Percentiles rank a stretch among this genome's conserved stretches.
Conservation (phyloP, 2,888 invertebrate species). For the Meliscaeva auricollis region DNA sequence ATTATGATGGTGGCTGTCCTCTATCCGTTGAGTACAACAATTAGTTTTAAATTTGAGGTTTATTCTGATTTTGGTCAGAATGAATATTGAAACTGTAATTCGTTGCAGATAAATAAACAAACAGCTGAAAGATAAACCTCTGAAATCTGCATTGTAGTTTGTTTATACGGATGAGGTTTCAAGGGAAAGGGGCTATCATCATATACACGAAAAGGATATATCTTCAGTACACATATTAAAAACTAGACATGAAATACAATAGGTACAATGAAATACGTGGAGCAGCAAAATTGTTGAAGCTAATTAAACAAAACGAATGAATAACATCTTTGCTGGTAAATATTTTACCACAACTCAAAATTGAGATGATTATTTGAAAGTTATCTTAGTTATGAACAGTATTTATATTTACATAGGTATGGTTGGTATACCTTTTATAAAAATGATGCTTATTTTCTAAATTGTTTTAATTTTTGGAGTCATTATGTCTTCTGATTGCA, state of each 20-base stretch:
- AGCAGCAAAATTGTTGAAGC: background rate
- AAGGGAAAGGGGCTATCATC: background rate
- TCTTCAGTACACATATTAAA: background rate
- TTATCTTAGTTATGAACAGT: background rate
- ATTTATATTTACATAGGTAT: background rate
- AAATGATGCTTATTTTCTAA: too few species aligned
- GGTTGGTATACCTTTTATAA: too few species aligned
- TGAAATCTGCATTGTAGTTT: constrained; percentile 32
- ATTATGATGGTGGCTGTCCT: background rate
- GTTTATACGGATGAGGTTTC: background rate
- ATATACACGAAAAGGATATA: background rate
- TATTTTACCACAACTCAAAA: background rate
- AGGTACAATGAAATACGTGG: constrained; percentile 7
- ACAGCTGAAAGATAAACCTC: constrained; percentile 30
- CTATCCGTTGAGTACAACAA: constrained; percentile 24
- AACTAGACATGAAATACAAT: background rate
- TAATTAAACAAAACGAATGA: constrained; percentile 10
- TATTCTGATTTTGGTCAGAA: constrained; percentile 38
- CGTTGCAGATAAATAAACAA: constrained; percentile 46
- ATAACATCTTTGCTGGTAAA: background rate
- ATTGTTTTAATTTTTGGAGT: too few species aligned
- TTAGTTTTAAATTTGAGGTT: constrained; percentile 1
- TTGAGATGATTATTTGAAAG: background rate
- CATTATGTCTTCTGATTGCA: too few species aligned
- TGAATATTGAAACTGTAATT: constrained; percentile 50